A percentile compares a stretch with the other conserved stretches of the same genome.
These are phyloP conservation scores for Bombus balteatus DNA, from an alignment of 1,140 invertebrate genomes.

Conservation along the genomic window DNA sequence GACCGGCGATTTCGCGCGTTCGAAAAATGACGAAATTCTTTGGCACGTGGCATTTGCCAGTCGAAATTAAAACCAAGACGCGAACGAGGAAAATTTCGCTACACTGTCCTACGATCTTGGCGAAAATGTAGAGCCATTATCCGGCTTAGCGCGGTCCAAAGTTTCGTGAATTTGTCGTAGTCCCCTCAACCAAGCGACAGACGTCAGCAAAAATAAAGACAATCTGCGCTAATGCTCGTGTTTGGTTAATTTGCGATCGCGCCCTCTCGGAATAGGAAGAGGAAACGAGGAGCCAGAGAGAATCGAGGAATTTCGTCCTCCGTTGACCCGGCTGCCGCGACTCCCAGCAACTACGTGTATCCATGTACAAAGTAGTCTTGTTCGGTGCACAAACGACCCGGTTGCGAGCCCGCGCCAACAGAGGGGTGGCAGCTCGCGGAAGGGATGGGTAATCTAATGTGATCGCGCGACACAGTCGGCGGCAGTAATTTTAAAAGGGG, in stretches of 20 bases:
- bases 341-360: background rate
- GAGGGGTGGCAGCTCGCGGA: background rate
- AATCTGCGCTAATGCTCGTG: background rate
- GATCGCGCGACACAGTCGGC: conserved; percentile 53
- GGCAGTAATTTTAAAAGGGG: conserved; percentile 41
- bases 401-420: background rate
- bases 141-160: too few species aligned
- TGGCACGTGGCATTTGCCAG: too few species aligned
- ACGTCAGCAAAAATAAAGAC: too few species aligned
- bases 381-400: background rate
- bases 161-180: too few species aligned
- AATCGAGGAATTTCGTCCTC: background rate
- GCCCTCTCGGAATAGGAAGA: background rate
- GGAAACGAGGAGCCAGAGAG: background rate
- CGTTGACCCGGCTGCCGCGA: too few species aligned
- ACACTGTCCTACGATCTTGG: too few species aligned
- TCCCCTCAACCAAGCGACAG: too few species aligned
- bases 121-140: too few species aligned
- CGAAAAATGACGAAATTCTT: background rate
- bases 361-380: background rate
- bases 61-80: too few species aligned
- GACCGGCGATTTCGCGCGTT: background rate
- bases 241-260: background rate
- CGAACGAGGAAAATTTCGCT: too few species aligned
- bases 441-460: conserved; percentile 61